phyloP scores from a whole-genome alignment of 2,797 vertebrate species.

The Botia almorhae region DNA sequence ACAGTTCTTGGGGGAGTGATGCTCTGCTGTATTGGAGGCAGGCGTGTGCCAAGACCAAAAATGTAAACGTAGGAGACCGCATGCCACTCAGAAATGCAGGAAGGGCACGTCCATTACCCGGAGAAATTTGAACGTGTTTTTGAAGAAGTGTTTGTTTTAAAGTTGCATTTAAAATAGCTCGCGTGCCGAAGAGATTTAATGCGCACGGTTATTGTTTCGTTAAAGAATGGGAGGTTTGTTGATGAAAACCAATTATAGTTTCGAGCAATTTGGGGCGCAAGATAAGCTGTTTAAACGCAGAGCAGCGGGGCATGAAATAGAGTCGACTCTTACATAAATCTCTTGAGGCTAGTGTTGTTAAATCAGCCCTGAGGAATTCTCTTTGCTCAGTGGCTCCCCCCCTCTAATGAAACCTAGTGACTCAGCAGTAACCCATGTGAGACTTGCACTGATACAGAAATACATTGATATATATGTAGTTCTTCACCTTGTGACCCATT shows the following conservation, averaged over 20 bases:
- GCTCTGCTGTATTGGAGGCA: background rate
- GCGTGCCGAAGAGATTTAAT: background rate
- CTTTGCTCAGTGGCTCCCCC: background rate
- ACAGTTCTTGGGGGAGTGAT: conserved; percentile 28
- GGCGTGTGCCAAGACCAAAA: background rate
- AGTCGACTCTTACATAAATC: conserved; percentile 47
- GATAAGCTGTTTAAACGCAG: conserved; percentile 31
- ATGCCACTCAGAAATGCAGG: background rate
- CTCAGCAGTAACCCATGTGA: conserved; percentile 49
- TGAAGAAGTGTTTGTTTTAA: no score
- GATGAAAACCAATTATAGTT: conserved; percentile 3
- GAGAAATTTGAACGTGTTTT: no score
- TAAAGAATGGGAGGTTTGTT: background rate
- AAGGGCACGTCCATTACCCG: background rate
- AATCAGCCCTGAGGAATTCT: conserved; percentile 40
- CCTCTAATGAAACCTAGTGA: conserved; percentile 40
- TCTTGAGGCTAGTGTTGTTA: conserved; percentile 36
- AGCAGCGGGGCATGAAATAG: conserved; percentile 21
- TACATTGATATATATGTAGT: background rate
- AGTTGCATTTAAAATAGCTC: no score
- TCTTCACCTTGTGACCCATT: conserved; percentile 6
- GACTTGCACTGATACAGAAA: conserved; percentile 9
- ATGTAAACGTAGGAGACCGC: background rate
- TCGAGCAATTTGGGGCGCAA: conserved; percentile 7
- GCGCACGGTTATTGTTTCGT: background rate